Base-by-base conservation (phyloP, 2,113 vertebrate species). In the Aldabrachelys gigantea region DNA sequence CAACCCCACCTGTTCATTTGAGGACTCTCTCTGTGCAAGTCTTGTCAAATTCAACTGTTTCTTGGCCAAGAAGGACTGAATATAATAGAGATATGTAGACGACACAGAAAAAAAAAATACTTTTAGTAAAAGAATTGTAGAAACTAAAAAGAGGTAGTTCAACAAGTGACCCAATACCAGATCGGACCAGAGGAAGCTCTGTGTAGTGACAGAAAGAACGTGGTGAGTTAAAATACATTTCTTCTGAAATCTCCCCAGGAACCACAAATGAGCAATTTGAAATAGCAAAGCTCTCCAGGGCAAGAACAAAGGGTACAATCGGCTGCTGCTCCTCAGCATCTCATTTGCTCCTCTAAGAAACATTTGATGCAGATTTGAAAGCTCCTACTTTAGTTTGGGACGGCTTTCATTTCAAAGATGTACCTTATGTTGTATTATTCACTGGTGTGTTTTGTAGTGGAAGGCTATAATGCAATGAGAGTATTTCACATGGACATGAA, bases 291-390 rank as follows among this genome's bases (percentile, higher is more conserved):
- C 4, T 59, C 22, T 91, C 54, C 31, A 53, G 1, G 5, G 29
- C 35, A 90, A 89, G 80, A 94, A 87, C 6, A 94, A 92, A 85
- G 22, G 44, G 59, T 84, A 85, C 8, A 19, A 75, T 41, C 65
- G 38, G n/a, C 59, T 76, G 49, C 79, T 79, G 56, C 54, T 87
- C 83, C 84, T 84, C 75, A 90, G 75, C 49, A 86, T 82, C 79
- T 84, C 56, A 59, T 93, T 97, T 93, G 89, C 50, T 91, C 35
- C 81, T 90, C 31, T 84, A 65, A 50, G 72, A 88, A 88, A 54
- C 24, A 86, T 90, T 92, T 90, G 89, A 65, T 91, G 57, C 72
- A 84, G 81, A 80, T 95, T 35, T 92, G n/a, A 95, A 81, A 80
- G 49, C 56, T 94, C 65, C 56, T 21, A 47, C 19, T 41, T 91